Percentiles rank a stretch among this genome's conserved stretches.
Conservation (phyloP, 1,140 invertebrate species). For the Polyergus mexicanus region DNA sequence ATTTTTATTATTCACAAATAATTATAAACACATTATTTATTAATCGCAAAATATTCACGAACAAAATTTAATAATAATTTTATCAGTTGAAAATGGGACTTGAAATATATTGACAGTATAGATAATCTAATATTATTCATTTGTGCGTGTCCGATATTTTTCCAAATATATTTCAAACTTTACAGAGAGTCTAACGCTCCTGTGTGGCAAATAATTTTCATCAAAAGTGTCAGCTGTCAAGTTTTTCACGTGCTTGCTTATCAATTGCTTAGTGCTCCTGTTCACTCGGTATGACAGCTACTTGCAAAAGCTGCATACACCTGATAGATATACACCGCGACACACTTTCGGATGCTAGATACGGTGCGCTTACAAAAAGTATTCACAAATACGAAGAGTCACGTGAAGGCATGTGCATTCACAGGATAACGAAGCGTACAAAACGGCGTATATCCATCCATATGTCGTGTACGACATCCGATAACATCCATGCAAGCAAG, state of each 20-base stretch:
- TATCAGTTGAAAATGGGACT: neutral
- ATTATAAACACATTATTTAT: neutral
- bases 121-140: conserved; percentile 27
- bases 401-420: conserved; percentile 18
- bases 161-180: conserved; percentile 26
- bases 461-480: conserved; percentile 50
- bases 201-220: conserved; percentile 41
- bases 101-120: conserved; percentile 5
- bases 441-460: conserved; percentile 33
- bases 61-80: neutral
- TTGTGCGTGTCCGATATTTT: neutral
- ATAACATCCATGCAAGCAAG: conserved; percentile 54
- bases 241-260: conserved; percentile 47
- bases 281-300: conserved; percentile 52
- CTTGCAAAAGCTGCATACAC: conserved; percentile 54
- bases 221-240: conserved; percentile 46
- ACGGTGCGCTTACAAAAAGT: conserved; percentile 32
- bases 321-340: conserved; percentile 56
- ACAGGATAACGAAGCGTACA: conserved; percentile 53
- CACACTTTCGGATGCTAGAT: conserved; percentile 53
- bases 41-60: conserved; percentile 9
- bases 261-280: conserved; percentile 46
- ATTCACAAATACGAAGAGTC: conserved; percentile 35
- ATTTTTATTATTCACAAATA: neutral
- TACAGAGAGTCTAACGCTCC: neutral